Evolutionary conservation across 2,797 vertebrate species (phyloP).

Genomic region (Rhinoraja longicauda): DNA sequence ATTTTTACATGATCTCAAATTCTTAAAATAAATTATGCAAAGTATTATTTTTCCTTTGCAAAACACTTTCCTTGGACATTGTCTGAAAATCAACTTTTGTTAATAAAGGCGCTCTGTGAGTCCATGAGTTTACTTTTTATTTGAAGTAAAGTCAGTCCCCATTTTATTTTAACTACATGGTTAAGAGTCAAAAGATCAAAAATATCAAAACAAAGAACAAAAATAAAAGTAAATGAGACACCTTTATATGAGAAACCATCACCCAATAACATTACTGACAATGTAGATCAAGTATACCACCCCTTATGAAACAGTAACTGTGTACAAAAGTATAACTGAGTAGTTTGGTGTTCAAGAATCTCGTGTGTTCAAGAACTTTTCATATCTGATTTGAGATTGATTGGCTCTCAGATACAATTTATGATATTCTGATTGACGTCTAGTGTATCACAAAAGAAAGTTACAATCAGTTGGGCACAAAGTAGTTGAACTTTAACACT

Average conservation of each 20-base stretch:
- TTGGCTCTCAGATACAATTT: not conserved
- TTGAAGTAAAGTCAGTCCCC: not conserved
- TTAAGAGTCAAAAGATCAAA: not conserved
- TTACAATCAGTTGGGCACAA: not conserved
- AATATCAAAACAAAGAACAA: not conserved
- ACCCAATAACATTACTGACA: too few species aligned
- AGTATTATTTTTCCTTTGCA: not conserved
- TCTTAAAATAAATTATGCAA: not conserved
- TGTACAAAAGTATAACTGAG: constrained; percentile 15
- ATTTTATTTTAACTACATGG: not conserved
- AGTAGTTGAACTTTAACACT: not conserved
- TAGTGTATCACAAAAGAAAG: not conserved
- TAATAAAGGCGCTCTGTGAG: not conserved
- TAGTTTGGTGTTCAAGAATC: not conserved
- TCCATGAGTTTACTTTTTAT: not conserved
- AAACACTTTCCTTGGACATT: not conserved
- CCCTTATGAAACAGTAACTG: not conserved
- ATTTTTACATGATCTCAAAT: not conserved
- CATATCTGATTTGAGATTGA: not conserved
- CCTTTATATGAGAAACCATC: not conserved
- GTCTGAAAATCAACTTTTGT: not conserved
- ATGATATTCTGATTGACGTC: not conserved
- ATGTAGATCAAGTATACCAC: not conserved
- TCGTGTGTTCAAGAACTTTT: not conserved
- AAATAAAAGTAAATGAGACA: not conserved